Conservation (phyloP, 2,113 vertebrate species). For the Tenrec ecaudatus region DNA sequence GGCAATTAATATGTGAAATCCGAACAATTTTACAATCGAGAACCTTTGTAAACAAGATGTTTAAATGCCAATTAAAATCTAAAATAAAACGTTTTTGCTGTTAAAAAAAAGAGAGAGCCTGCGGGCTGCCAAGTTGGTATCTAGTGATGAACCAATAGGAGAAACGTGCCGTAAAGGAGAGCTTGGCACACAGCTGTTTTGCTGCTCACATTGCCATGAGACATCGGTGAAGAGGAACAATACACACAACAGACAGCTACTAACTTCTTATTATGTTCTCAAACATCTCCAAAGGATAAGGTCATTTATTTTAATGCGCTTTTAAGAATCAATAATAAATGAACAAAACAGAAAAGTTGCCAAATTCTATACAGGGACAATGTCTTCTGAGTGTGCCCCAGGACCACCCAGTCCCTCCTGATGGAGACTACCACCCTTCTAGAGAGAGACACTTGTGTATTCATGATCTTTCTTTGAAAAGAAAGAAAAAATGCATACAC, state of each 20-base stretch:
- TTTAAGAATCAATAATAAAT: conserved; percentile 26
- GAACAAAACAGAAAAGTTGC: too few relatives aligned
- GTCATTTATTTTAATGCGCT: conserved; percentile 23
- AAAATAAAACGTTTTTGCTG: too few relatives aligned
- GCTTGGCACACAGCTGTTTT: conserved; percentile 7
- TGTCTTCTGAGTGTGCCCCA: background rate
- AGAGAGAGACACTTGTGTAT: background rate
- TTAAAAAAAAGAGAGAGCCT: background rate
- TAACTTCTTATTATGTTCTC: background rate
- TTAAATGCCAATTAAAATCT: too few relatives aligned
- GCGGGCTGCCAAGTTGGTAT: background rate
- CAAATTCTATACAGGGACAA: background rate
- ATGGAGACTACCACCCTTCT: background rate
- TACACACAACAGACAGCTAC: background rate
- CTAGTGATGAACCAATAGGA: background rate
- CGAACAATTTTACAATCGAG: too few relatives aligned
- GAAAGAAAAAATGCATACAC: background rate
- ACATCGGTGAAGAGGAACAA: background rate
- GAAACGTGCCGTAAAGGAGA: background rate
- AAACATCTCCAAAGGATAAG: conserved; percentile 5
- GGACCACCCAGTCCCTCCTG: background rate
- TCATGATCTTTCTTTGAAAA: background rate
- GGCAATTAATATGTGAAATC: too few relatives aligned
- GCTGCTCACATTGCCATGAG: background rate
- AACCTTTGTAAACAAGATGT: too few relatives aligned